Percentiles rank a stretch among this genome's conserved stretches.
Conservation (phyloP, 2,888 invertebrate genomes). For the Oxyteleia sp. region DNA sequence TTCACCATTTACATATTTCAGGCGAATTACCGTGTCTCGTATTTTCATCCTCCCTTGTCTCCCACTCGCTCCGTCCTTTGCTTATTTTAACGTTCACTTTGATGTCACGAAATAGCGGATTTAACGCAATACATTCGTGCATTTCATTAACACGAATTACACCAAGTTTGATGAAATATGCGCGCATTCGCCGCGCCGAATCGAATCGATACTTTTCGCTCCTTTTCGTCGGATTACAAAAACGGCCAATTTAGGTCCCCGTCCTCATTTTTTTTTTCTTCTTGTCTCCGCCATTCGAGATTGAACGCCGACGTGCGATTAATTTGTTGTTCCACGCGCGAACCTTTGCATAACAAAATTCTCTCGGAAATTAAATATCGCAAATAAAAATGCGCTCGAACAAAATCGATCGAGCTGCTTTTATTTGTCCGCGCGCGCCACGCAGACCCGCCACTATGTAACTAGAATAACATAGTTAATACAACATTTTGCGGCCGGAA, state of each 20-base stretch:
- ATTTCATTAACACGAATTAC: constrained; percentile 59
- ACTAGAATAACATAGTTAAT: constrained; percentile 19
- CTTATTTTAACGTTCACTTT: constrained; percentile 41
- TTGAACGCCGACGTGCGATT: too few species aligned
- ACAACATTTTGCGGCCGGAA: constrained; percentile 23
- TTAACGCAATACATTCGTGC: constrained; percentile 42
- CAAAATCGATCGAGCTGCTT: constrained; percentile 38
- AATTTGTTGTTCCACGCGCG: too few species aligned
- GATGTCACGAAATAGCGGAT: constrained; percentile 52
- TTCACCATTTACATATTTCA: constrained; percentile 58
- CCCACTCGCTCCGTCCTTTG: constrained; percentile 18
- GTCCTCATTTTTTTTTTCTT: too few species aligned
- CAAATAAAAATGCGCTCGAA: constrained; percentile 22
- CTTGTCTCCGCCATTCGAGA: too few species aligned
- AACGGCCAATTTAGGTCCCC: not conserved
- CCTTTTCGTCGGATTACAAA: not conserved
- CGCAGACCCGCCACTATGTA: not conserved
- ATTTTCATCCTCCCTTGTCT: constrained; percentile 5
- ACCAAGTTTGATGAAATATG: constrained; percentile 15
- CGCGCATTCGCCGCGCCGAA: constrained; percentile 13
- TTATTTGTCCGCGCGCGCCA: constrained; percentile 6
- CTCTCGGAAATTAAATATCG: constrained; percentile 6
- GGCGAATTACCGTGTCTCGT: constrained; percentile 40
- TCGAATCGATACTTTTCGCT: constrained; percentile 27
- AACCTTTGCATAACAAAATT: constrained; percentile 19